These are phyloP conservation scores for Muntiacus reevesi DNA, from an alignment of 2,113 vertebrate genomes.

Conservation along the genomic window DNA sequence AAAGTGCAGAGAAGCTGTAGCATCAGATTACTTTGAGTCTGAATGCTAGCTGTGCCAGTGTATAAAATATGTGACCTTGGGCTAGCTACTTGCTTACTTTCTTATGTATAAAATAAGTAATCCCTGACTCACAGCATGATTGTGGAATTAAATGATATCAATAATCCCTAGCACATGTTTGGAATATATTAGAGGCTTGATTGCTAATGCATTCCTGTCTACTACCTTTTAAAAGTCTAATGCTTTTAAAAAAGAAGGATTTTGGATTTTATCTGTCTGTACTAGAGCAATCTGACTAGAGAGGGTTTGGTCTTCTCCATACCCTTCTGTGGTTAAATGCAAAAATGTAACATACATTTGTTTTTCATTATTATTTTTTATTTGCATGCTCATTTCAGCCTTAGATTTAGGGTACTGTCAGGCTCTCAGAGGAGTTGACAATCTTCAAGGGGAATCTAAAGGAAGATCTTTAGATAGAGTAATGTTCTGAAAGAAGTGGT, in stretches of 20 bases:
- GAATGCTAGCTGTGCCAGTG: slow-evolving; percentile 1
- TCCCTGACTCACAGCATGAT: neutral
- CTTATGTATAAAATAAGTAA: slow-evolving; percentile 12
- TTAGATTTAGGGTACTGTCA: slow-evolving; percentile 3
- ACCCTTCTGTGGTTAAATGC: neutral
- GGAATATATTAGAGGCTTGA: neutral
- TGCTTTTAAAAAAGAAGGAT: slow-evolving; percentile 26
- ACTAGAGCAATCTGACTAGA: neutral
- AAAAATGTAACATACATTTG: slow-evolving; percentile 1
- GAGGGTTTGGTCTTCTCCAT: neutral
- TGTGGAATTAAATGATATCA: neutral
- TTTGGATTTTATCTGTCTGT: neutral
- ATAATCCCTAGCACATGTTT: neutral
- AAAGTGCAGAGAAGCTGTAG: slow-evolving; percentile 7
- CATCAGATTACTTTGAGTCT: slow-evolving; percentile 6
- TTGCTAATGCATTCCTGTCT: neutral
- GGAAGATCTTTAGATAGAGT: neutral
- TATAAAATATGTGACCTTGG: neutral
- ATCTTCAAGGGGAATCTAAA: neutral
- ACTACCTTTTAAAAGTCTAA: neutral
- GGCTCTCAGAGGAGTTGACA: neutral
- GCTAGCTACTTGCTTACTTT: slow-evolving; percentile 21
- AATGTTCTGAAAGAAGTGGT: slow-evolving; percentile 1
- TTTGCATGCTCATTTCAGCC: neutral
- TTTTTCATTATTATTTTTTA: neutral